Base-by-base conservation (phyloP, 2,888 invertebrate species). In the Heliconius aoede region DNA sequence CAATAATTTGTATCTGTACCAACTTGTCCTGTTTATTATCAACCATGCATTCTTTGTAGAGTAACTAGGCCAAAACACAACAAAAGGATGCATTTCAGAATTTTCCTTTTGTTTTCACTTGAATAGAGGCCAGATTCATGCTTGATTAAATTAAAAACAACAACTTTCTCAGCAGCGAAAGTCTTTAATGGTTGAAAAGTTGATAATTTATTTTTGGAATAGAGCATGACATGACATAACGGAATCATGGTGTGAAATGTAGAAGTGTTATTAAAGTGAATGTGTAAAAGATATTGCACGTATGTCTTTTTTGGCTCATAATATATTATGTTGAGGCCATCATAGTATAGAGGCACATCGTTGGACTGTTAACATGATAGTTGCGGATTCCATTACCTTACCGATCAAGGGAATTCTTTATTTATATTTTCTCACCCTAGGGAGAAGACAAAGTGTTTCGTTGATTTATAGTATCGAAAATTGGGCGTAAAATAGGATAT, bases 1-100 rank as follows among this genome's bases (percentile, higher is more conserved):
- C 62, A 74, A 74, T 74, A 58, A 74, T 77, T 74, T 74, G 71
- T 77, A 65, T 76, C 72, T 26, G 72, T 61, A 72, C 72, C 60
- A 72, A 36, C 72, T 72, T 77, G 74, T 73, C 68, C 79, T 68
- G 76, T 77, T 76, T 79, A 72, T 78, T 72, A 79, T 71, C 18
- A 64, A 67, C 76, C 74, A 74, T 76, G 67, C 62, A 74, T 65
- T 74, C 78, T 79, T 79, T 79, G 78, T 79, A 68, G 68, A 73
- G 68, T 79, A 79, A 79, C 76, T 79, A 78, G 79, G 79, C 76
- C 79, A 68, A 72, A 76, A 77, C 62, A 77, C 68, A 79, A 79
- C 79, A 79, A 79, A 79, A 79, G 79, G 79, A 79, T 79, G 78
- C 78, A 78, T 79, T 78, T 79, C 73, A 78, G 78, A 67, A 68